Base-by-base conservation (phyloP, 2,888 invertebrate species). In the Blastobasis lacticolella region DNA sequence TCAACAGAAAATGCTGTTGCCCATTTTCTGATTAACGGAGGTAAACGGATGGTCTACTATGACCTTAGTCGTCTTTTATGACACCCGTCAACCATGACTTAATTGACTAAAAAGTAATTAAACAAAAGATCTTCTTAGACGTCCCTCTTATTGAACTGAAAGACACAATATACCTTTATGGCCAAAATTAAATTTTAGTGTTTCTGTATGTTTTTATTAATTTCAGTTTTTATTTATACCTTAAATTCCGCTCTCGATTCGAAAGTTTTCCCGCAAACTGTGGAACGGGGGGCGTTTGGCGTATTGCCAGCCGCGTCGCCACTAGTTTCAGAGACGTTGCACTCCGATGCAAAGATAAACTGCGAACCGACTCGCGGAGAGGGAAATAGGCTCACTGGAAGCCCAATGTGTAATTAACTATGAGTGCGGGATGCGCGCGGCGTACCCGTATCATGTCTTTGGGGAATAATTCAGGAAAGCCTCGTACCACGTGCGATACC, bases 281-380 rank as follows among this genome's bases (percentile, higher is more conserved):
- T 62, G 58, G 55, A 55, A 56, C 61, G 62, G 62, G 64, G 64
- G 56, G 62, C 63, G 63, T 61, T 63, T 77, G 79, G 78, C 75
- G 55, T 36, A 50, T 10, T 63, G 79, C 78, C 78, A 78, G 59
- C 54, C 49, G 51, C 54, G 62, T 55, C 60, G 57, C 50, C 63
- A 62, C 62, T 68, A 67, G 67, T 67, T 71, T 68, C 54, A 51
- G 58, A 62, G 68, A 63, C 67, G 61, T 23, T 23, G 23, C 23
- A 57, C 58, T 59, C 58, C 57, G 71, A 75, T 74, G 59, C 58
- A 66, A 59, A 73, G 67, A 76, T 74, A 73, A 73, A 67, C 62
- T 56, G 53, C 59, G 60, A 62, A 66, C 68, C 62, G 65, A 54
- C 55, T 61, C 63, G 60, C 49, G 54, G 57, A 60, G 66, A 66